Evolutionary conservation across 2,888 invertebrate genomes (phyloP).

Genomic region (Capitulum mitella): DNA sequence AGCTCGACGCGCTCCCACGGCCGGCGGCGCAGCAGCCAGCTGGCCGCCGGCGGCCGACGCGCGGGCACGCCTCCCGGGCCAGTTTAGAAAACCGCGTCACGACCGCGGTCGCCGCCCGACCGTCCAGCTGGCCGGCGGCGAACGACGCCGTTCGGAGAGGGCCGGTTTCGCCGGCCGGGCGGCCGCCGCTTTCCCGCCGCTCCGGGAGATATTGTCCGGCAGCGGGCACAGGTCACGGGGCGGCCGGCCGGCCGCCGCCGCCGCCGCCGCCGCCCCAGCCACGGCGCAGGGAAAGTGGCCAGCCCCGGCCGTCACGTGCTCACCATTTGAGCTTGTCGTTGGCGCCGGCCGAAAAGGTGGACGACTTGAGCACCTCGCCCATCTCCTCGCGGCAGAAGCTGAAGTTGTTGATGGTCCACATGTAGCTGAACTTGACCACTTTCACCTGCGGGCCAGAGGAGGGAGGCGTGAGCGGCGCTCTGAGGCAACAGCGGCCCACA

Average conservation of each 20-base stretch:
- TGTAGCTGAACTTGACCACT: slow-evolving; percentile 99
- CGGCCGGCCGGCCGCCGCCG: too few species aligned
- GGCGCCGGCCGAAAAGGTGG: slow-evolving; percentile 98
- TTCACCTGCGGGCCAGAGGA: slow-evolving; percentile 85
- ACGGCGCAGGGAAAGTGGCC: neutral
- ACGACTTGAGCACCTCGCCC: slow-evolving; percentile 99
- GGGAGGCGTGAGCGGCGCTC: too few species aligned
- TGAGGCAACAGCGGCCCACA: too few species aligned
- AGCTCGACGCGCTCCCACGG: too few species aligned
- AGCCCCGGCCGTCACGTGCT: slow-evolving; percentile 38
- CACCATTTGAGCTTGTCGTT: slow-evolving; percentile 99
- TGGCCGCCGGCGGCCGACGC: too few species aligned
- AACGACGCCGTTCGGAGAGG: neutral
- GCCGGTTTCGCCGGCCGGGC: neutral
- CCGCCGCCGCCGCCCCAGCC: neutral
- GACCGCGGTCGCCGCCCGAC: too few species aligned
- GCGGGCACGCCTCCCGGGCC: too few species aligned
- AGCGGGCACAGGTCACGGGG: too few species aligned
- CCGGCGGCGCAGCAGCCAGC: too few species aligned
- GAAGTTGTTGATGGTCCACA: slow-evolving; percentile 99
- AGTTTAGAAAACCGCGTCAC: too few species aligned
- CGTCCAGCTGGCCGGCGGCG: too few species aligned
- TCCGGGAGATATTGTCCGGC: neutral
- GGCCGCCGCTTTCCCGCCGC: neutral
- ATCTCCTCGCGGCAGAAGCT: slow-evolving; percentile 99